Conservation (phyloP, 1,140 invertebrate genomes). For the Himalopsyche phryganea region DNA sequence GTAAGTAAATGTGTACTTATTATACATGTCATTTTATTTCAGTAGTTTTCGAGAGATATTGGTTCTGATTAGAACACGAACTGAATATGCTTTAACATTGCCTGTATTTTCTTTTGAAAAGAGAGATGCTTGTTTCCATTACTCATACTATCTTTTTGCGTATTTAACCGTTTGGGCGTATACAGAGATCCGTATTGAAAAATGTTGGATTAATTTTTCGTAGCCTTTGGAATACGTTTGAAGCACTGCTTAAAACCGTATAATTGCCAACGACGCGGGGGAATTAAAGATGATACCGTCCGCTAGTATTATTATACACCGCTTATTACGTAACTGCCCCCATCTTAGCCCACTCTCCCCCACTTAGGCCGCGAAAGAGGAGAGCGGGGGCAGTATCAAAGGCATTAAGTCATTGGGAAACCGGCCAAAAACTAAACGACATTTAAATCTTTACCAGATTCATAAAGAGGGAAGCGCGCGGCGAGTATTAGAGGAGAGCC, state of each 20-base stretch:
- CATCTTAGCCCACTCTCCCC: not conserved
- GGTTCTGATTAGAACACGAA: too few relatives aligned
- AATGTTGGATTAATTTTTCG: too few relatives aligned
- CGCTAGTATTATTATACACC: not conserved
- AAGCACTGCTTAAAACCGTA: slow-evolving; percentile 9
- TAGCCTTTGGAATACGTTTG: too few relatives aligned
- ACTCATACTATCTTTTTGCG: too few relatives aligned
- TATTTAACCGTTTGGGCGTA: too few relatives aligned
- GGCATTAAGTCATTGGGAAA: slow-evolving; percentile 31
- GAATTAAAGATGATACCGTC: slow-evolving; percentile 32
- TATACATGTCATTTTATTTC: too few relatives aligned
- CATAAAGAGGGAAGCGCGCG: slow-evolving; percentile 14
- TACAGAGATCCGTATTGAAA: too few relatives aligned
- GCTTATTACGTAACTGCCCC: slow-evolving; percentile 5
- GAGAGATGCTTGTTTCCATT: too few relatives aligned
- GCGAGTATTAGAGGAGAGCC: not conserved
- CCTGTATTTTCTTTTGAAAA: too few relatives aligned
- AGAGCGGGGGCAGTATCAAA: slow-evolving; percentile 5
- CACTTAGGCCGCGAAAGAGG: not conserved
- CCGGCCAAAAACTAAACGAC: slow-evolving; percentile 33
- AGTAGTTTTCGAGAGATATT: too few relatives aligned
- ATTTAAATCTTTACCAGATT: slow-evolving; percentile 30
- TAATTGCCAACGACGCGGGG: slow-evolving; percentile 27
- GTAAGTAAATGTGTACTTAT: too few relatives aligned
- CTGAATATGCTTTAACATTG: too few relatives aligned